These are phyloP conservation scores for Copsychus sechellarum DNA, from an alignment of 2,113 vertebrate species.

Conservation along the genomic window DNA sequence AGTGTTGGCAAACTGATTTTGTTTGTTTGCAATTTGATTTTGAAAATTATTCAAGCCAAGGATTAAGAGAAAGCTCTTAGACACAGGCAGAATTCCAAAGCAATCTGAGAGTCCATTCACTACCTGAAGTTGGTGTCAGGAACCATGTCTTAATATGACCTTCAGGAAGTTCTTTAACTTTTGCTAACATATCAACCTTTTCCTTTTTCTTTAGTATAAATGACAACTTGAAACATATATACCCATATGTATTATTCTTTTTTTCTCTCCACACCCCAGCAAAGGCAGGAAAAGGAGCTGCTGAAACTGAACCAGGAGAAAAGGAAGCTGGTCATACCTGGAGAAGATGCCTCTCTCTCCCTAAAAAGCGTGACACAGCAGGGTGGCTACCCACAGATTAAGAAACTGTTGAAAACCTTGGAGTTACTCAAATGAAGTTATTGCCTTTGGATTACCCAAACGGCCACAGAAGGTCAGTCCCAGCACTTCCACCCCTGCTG, in stretches of 20 bases:
- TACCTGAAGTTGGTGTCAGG: neutral
- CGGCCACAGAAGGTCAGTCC: neutral
- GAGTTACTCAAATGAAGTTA: neutral
- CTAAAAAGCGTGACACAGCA: neutral
- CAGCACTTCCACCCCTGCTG: neutral
- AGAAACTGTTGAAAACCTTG: neutral
- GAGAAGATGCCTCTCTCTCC: neutral
- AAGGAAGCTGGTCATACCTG: neutral
- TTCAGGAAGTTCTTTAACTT: conserved; percentile 30
- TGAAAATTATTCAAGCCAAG: neutral
- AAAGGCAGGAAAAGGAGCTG: neutral
- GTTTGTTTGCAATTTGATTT: neutral
- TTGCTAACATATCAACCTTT: neutral
- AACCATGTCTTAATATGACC: neutral
- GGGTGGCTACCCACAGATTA: neutral
- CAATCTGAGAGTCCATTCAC: neutral
- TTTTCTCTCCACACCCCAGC: neutral
- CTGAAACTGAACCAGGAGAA: neutral
- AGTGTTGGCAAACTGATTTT: neutral
- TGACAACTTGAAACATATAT: neutral
- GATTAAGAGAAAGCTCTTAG: conserved; percentile 4
- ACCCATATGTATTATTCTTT: neutral
- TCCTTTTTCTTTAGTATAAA: neutral
- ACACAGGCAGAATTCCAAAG: neutral
- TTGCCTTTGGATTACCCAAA: neutral